A percentile compares a stretch with the other conserved stretches of the same genome.
phyloP scores from a whole-genome alignment of 64 coral and sea anemone species.

The Porites australiensis region DNA sequence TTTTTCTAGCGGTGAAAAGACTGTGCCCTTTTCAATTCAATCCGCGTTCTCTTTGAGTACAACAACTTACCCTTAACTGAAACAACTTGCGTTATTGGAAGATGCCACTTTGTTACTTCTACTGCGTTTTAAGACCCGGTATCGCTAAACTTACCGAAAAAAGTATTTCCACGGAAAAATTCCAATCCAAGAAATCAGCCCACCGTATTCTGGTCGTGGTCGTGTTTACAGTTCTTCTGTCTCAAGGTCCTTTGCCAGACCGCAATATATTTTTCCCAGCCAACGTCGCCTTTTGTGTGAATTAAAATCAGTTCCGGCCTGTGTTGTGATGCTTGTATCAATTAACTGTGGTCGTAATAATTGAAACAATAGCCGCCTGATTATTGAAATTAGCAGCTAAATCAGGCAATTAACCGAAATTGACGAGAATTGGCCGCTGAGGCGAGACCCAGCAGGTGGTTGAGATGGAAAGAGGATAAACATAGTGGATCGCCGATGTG shows the following conservation, averaged over 20 bases:
- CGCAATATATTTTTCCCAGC: slow-evolving; percentile 35
- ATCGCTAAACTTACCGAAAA: not conserved
- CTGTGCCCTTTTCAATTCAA: not conserved
- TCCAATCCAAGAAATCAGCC: not conserved
- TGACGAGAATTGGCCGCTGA: slow-evolving; percentile 24
- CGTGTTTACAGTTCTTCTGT: not conserved
- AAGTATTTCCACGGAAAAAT: not conserved
- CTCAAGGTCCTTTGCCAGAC: slow-evolving; percentile 2
- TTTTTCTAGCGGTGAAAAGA: slow-evolving; percentile 23
- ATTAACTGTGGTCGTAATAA: slow-evolving; percentile 51
- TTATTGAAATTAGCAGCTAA: slow-evolving; percentile 59
- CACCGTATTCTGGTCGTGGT: not conserved
- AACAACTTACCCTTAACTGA: not conserved
- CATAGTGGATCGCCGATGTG: not conserved
- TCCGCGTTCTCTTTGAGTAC: not conserved
- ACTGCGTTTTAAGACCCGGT: not conserved
- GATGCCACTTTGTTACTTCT: not conserved
- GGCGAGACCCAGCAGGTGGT: slow-evolving; percentile 23
- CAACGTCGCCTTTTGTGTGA: slow-evolving; percentile 48
- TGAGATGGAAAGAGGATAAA: not conserved
- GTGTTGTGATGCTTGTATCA: slow-evolving; percentile 54
- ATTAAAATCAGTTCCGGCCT: slow-evolving; percentile 42
- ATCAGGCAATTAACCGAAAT: slow-evolving; percentile 60
- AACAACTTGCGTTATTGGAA: no score
- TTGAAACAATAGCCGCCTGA: slow-evolving; percentile 61